Conservation (phyloP, 2,113 vertebrate species). For the Cebidichthys violaceus region DNA sequence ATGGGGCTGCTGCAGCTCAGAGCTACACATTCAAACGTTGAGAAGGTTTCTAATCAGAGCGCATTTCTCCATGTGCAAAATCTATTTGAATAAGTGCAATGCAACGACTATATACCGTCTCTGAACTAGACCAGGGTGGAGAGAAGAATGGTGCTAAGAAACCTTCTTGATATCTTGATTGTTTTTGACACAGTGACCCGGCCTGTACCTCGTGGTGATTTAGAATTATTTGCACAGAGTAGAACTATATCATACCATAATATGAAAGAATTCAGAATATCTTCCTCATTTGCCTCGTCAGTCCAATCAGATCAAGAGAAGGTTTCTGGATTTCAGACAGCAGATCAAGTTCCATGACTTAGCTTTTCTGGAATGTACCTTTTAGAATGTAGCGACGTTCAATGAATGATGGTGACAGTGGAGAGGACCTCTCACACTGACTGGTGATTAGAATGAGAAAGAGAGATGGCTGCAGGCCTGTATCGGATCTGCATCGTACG, state of each 20-base stretch:
- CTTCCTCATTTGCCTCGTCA: neutral
- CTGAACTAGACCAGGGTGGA: too few species aligned
- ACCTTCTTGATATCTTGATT: too few species aligned
- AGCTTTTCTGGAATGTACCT: neutral
- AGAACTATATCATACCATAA: neutral
- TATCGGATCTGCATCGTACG: neutral
- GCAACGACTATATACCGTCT: neutral
- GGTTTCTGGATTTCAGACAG: neutral
- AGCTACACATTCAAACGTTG: constrained; percentile 10
- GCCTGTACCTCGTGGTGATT: too few species aligned
- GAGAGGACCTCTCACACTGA: neutral
- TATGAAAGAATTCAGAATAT: too few species aligned
- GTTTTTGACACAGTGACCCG: too few species aligned
- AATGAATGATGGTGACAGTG: neutral
- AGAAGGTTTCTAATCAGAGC: neutral
- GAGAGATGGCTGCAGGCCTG: neutral
- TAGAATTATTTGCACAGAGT: too few species aligned
- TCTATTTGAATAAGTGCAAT: neutral
- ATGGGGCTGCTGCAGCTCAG: constrained; percentile 36
- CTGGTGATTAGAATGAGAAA: neutral
- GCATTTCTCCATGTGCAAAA: neutral
- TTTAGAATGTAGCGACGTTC: neutral
- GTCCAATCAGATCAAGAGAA: neutral
- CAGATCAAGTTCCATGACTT: neutral
- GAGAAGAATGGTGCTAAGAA: too few species aligned